phyloP scores from a whole-genome alignment of 2,797 vertebrate genomes.

The Iguana delicatissima region DNA sequence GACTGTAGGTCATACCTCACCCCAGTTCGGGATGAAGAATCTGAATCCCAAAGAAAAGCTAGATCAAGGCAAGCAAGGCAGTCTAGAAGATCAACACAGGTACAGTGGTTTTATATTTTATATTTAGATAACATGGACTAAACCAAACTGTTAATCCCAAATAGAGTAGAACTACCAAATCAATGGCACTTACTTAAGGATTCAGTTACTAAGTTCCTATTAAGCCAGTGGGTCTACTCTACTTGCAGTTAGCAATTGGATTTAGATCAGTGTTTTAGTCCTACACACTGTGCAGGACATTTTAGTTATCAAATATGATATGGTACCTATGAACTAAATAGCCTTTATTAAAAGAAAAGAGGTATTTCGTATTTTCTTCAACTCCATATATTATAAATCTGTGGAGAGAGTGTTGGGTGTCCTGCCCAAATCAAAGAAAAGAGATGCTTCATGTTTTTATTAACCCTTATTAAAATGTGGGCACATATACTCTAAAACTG shows the following conservation, averaged over 20 bases:
- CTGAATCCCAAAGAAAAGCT: conserved; percentile 98
- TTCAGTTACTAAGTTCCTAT: no score
- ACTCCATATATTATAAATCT: no score
- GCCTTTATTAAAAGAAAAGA: background rate
- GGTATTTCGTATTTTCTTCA: no score
- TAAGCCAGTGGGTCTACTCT: no score
- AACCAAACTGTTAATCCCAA: no score
- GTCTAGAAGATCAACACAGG: conserved; percentile 98
- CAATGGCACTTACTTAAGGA: no score
- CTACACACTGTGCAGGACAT: no score
- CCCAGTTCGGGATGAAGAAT: conserved; percentile 97
- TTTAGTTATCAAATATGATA: no score
- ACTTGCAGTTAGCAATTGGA: no score
- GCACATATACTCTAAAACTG: background rate
- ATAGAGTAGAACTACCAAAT: no score
- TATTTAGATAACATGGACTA: background rate
- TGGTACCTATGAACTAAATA: background rate
- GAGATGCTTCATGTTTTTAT: background rate
- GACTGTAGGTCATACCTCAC: conserved; percentile 94
- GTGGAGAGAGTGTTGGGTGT: no score
- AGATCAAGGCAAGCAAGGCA: conserved; percentile 97
- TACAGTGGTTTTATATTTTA: conserved; percentile 51
- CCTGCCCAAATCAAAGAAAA: background rate
- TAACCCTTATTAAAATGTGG: background rate
- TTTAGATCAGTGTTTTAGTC: no score